Evolutionary conservation across 2,888 invertebrate species (phyloP), one percentile per base, ranked within the genome.

Genomic region (Agrotis puta): DNA sequence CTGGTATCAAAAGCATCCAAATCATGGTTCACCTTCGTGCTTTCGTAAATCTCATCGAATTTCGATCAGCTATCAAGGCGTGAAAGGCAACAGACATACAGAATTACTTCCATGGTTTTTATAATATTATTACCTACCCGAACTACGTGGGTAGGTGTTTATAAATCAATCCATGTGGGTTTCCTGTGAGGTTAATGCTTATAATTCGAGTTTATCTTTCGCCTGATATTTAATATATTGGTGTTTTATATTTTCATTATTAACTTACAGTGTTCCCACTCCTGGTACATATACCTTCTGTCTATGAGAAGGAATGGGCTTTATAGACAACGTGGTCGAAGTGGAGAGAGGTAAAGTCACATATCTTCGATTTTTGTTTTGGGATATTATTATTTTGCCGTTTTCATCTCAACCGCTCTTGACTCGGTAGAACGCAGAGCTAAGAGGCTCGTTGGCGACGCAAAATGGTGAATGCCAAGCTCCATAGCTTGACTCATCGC

Each of bases 141-240:
- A 43, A 39, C 57, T 14, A 58, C 24, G 48, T 74, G 50, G 14
- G 33, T 50, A 16, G 16, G 18, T 18, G 5, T 39, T 9, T 24
- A 47, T 47, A 24, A 47, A 24, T 65, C 7, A 27, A 11, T 65
- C 24, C 16, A 20, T 1, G 43, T 57, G 24, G 22, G 57, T 14
- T 18, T 51, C 0, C 0, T 11, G 7, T 24, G 33, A 14, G 14
- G 6, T 2, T 71, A 11, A 39, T 2, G 6, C 43, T 16, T 64
- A 18, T 47, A 64, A 51, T 50, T 24, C 16, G 27, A n/a, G n/a
- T 54, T 24, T 39, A 43, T 14, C 47, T 69, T 43, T 45, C n/a
- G 18, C 6, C 20, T 24, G 16, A 27, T 27, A 65, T 45, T 6
- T 5, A 39, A 68, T 20, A 39, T 20, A 18, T 9, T 39, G 13